These are phyloP conservation scores for Poeciliopsis presidionis DNA, from an alignment of 2,797 vertebrate genomes.

Conservation along the genomic window DNA sequence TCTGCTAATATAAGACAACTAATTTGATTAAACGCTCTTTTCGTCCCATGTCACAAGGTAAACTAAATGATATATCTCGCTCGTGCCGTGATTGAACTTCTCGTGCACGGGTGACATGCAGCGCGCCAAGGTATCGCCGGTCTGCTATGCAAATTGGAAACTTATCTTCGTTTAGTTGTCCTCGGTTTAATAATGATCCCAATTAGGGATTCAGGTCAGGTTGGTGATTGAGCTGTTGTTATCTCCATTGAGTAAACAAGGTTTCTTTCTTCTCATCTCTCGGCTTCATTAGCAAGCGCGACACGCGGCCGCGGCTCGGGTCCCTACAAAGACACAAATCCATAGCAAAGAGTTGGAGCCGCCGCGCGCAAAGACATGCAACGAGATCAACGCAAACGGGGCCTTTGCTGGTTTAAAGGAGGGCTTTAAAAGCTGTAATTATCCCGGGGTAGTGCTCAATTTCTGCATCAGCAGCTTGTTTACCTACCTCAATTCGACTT, in stretches of 20 bases:
- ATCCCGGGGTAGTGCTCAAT: conserved; percentile 20
- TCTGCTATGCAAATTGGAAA: conserved; percentile 64
- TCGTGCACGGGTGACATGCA: conserved; percentile 42
- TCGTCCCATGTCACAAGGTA: conserved; percentile 20
- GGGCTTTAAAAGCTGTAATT: conserved; percentile 35
- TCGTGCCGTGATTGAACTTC: conserved; percentile 34
- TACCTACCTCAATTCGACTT: conserved; percentile 19
- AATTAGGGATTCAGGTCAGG: conserved; percentile 78
- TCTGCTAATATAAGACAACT: neutral
- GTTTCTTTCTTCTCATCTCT: conserved; percentile 67
- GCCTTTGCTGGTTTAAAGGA: conserved; percentile 27
- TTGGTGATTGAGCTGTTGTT: conserved; percentile 78
- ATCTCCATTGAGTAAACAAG: conserved; percentile 77
- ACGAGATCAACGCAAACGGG: conserved; percentile 9
- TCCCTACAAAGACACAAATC: conserved; percentile 55
- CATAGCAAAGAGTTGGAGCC: conserved; percentile 52
- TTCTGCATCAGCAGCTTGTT: conserved; percentile 28
- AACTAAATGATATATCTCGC: conserved; percentile 40
- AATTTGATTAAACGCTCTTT: conserved; percentile 31
- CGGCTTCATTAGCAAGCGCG: conserved; percentile 74
- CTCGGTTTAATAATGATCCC: conserved; percentile 72
- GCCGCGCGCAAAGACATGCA: conserved; percentile 19
- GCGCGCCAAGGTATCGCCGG: conserved; percentile 55
- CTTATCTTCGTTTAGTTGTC: conserved; percentile 68
- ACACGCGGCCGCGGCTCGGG: conserved; percentile 50